These are phyloP conservation scores for Dioctria rufipes DNA, from an alignment of 2,888 invertebrate genomes.

Conservation along the genomic window DNA sequence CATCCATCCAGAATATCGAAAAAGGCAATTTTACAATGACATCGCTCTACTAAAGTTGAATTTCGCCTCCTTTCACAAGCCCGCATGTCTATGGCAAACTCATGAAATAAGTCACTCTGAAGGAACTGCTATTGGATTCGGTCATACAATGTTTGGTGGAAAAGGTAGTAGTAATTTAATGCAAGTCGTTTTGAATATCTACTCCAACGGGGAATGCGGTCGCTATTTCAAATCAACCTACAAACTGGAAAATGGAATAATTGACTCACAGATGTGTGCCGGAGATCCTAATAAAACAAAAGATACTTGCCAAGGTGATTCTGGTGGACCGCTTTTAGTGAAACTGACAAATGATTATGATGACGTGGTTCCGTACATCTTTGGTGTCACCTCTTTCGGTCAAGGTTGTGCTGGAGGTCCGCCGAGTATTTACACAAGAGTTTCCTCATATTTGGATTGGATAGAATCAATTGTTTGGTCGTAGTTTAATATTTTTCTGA, in stretches of 20 bases:
- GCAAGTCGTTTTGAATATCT: conserved; percentile 46
- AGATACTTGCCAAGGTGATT: conserved; percentile 45
- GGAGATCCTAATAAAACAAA: conserved; percentile 61
- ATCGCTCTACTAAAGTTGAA: conserved; percentile 45
- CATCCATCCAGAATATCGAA: conserved; percentile 47
- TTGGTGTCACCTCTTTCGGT: conserved; percentile 70
- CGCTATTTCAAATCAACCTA: conserved; percentile 11
- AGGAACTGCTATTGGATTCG: conserved; percentile 53
- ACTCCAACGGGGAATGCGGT: conserved; percentile 32
- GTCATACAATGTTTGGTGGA: conserved; percentile 46
- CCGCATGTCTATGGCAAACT: conserved; percentile 47
- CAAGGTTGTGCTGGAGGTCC: conserved; percentile 68
- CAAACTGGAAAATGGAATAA: background rate
- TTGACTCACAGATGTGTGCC: conserved; percentile 28
- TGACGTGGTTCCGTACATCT: background rate
- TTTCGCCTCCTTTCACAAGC: background rate
- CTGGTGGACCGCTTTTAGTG: conserved; percentile 26
- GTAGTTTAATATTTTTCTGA: background rate
- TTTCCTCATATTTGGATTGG: conserved; percentile 69
- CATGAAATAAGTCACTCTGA: background rate
- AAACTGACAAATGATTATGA: conserved; percentile 59
- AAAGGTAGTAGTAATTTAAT: conserved; percentile 20
- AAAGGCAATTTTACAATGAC: conserved; percentile 38
- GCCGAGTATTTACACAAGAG: conserved; percentile 68
- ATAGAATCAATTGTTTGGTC: conserved; percentile 67